A percentile compares a stretch with the other conserved stretches of the same genome.
These are phyloP conservation scores for Anhinga rufa DNA, from an alignment of 2,113 vertebrate genomes.

Conservation along the genomic window DNA sequence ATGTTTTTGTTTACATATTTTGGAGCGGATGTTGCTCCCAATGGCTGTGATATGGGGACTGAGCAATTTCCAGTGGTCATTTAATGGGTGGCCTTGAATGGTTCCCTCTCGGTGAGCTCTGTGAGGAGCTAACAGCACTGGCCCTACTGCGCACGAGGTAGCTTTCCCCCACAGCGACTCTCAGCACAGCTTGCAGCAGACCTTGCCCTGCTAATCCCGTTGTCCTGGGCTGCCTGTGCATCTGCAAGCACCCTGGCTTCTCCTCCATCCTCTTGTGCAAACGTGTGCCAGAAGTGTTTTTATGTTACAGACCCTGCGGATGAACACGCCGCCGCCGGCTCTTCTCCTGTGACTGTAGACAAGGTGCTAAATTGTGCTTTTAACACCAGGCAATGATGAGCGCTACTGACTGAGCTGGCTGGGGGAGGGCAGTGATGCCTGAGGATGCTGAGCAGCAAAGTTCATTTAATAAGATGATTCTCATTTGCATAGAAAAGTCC, in stretches of 20 bases:
- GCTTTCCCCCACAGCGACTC: neutral
- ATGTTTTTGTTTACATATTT: neutral
- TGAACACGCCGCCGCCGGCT: neutral
- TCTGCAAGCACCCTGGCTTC: rapidly evolving
- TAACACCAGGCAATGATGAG: neutral
- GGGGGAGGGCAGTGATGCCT: neutral
- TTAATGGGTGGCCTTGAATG: neutral
- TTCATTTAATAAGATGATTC: neutral
- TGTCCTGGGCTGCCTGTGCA: neutral
- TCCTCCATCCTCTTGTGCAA: neutral
- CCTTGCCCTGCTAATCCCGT: neutral
- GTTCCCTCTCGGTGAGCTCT: neutral
- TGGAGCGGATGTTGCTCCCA: neutral
- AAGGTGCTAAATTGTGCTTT: neutral
- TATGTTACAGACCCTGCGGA: neutral
- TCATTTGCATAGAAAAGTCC: neutral
- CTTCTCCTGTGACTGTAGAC: neutral
- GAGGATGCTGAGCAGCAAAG: neutral
- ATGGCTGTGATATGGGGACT: neutral
- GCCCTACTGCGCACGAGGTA: neutral
- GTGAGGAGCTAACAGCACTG: neutral
- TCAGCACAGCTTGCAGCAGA: neutral
- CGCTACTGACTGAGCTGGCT: neutral
- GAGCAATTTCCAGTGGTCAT: neutral
- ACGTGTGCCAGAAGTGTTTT: neutral